Base-by-base conservation (phyloP, 2,888 invertebrate species). In the Aromia moschata region DNA sequence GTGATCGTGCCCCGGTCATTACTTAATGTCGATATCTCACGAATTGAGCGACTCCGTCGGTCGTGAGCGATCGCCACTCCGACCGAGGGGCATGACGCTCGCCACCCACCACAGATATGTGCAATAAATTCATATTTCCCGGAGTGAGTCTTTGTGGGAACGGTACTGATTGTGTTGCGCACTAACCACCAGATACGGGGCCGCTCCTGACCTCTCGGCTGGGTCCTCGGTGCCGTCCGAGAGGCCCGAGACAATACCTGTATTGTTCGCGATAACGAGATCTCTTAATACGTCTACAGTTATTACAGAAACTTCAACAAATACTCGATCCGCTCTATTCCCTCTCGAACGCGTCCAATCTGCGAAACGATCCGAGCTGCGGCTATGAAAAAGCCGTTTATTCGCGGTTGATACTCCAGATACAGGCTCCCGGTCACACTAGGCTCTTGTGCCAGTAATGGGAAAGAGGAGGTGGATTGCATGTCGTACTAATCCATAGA, bases 1-100 rank as follows among this genome's bases (percentile, higher is more conserved):
- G 77, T 76, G 76, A 75, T 78, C 77, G 77, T 78, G 77, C 72
- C 68, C 67, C 70, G 75, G 77, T 76, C 76, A 77, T 78, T 77
- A 77, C 76, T 74, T 77, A 78, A 78, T 77, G 73, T 75, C 76
- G 77, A 77, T 77, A 77, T 74, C 77, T 77, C 78, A 77, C 77
- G 77, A 75, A 74, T 69, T 70, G 70, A 67, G 65, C 69, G 67
- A n/a, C n/a, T n/a, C 61, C 68, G 67, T 67, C 62, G 60, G 63
- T 68, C 74, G 75, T 75, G 74, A 76, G 74, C 74, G 69, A 64
- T 59, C 73, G 72, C 73, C 72, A 56, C 65, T 60, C 62, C 65
- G 67, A 70, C 65, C 67, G 66, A 73, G 65, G 75, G 74, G 77
- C 79, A 79, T 78, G 78, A 78, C 72, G 74, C 71, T 76, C 70